These are phyloP conservation scores for Altica lythri DNA, from an alignment of 2,888 invertebrate genomes.

Conservation along the genomic window DNA sequence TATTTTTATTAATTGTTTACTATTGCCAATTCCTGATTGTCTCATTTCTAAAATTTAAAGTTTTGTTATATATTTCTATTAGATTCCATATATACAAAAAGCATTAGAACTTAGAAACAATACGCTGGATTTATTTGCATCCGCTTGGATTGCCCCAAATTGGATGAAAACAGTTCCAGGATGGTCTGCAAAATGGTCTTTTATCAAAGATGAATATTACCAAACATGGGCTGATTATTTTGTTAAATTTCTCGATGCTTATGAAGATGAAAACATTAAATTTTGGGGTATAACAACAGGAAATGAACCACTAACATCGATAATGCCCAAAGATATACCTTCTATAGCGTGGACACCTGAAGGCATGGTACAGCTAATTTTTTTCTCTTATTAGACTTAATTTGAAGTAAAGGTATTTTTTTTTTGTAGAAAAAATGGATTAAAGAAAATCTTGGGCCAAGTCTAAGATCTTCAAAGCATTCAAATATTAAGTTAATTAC, in stretches of 20 bases:
- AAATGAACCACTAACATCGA: slow-evolving; percentile 31
- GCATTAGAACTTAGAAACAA: slow-evolving; percentile 42
- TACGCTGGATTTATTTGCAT: slow-evolving; percentile 62
- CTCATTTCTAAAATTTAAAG: no score
- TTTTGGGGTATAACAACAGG: slow-evolving; percentile 72
- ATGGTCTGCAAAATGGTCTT: slow-evolving; percentile 51
- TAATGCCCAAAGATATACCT: no score
- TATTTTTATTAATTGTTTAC: no score
- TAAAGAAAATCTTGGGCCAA: slow-evolving; percentile 73
- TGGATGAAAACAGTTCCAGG: slow-evolving; percentile 61
- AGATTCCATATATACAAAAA: slow-evolving; percentile 49
- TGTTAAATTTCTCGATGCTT: slow-evolving; percentile 77
- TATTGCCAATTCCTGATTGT: no score
- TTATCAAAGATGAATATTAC: slow-evolving; percentile 59
- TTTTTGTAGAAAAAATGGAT: slow-evolving; percentile 68
- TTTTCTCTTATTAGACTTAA: no score
- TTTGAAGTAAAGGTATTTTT: no score
- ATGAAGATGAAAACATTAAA: slow-evolving; percentile 66
- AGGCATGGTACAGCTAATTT: no score
- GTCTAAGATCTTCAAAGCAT: slow-evolving; percentile 63
- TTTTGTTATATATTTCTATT: no score
- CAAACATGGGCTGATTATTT: slow-evolving; percentile 83
- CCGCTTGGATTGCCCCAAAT: slow-evolving; percentile 60
- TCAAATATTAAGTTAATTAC: slow-evolving; percentile 70
- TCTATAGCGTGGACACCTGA: slow-evolving; percentile 25